Evolutionary conservation across 2,888 invertebrate species (phyloP).

Genomic region (Gymnosoma rotundatum): DNA sequence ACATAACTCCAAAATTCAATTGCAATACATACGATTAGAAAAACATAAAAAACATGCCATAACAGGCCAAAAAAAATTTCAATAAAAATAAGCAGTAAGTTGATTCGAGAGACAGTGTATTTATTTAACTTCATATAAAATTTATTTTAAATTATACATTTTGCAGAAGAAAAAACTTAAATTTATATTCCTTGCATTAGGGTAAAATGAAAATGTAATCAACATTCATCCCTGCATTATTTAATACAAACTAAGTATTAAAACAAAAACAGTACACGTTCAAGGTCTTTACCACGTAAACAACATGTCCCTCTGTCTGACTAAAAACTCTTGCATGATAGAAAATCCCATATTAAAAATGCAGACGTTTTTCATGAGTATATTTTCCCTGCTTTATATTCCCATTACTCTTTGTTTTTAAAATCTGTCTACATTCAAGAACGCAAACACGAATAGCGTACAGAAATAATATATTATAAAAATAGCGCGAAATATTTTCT

Average conservation of each 20-base stretch:
- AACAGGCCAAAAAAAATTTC: constrained; percentile 27
- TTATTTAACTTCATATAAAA: too few relatives aligned
- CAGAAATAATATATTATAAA: constrained; percentile 7
- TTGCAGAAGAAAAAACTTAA: neutral
- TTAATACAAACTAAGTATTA: neutral
- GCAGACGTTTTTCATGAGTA: constrained; percentile 40
- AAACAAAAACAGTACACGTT: constrained; percentile 43
- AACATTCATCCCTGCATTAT: constrained; percentile 9
- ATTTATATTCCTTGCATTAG: neutral
- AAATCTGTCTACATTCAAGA: constrained; percentile 51
- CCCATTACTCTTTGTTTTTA: constrained; percentile 38
- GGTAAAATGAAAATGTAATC: constrained; percentile 17
- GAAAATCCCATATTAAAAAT: constrained; percentile 42
- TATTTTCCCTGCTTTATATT: constrained; percentile 50
- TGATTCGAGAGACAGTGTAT: too few relatives aligned
- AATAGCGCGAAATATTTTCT: constrained; percentile 19
- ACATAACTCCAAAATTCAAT: constrained; percentile 16
- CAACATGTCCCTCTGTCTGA: constrained; percentile 40
- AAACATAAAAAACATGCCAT: constrained; percentile 19
- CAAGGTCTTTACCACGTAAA: constrained; percentile 69
- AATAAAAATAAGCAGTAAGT: too few relatives aligned
- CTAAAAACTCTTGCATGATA: constrained; percentile 37
- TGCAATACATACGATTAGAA: constrained; percentile 6
- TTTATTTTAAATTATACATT: neutral
- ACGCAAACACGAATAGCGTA: constrained; percentile 5